These are phyloP conservation scores for Xenentodon cancila DNA, from an alignment of 2,797 vertebrate species.

Conservation along the genomic window DNA sequence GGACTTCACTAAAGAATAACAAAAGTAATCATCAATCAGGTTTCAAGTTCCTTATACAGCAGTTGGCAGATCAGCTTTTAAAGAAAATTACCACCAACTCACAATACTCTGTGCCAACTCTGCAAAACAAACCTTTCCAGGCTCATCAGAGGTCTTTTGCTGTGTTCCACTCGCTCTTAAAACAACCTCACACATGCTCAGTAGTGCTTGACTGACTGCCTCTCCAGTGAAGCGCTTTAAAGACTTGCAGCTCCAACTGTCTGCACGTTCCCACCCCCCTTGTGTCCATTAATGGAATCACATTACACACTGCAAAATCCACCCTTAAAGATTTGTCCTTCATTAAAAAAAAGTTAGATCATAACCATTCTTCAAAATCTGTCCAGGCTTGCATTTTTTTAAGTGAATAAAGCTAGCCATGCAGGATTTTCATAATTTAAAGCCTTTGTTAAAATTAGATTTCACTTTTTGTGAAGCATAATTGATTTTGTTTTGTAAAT, in stretches of 20 bases:
- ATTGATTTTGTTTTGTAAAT: too few species aligned
- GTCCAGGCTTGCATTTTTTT: too few species aligned
- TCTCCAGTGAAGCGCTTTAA: constrained; percentile 18
- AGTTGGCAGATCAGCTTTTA: too few species aligned
- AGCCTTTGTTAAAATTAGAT: too few species aligned
- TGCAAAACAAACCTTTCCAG: neutral
- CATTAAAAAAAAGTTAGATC: neutral
- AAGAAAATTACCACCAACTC: constrained; percentile 4
- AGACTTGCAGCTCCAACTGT: constrained; percentile 19
- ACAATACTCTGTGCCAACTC: neutral
- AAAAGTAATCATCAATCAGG: too few species aligned
- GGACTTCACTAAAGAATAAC: too few species aligned
- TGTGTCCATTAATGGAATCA: constrained; percentile 56
- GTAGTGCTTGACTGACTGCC: constrained; percentile 1
- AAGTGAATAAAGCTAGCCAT: too few species aligned
- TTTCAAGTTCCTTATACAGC: too few species aligned
- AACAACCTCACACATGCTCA: neutral
- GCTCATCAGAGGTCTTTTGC: neutral
- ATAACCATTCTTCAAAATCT: neutral
- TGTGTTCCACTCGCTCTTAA: neutral
- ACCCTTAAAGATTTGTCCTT: neutral
- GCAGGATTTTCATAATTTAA: too few species aligned
- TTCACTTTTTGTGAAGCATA: too few species aligned
- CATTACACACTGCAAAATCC: neutral
- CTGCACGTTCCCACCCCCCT: constrained; percentile 61